Evolutionary conservation across 2,888 invertebrate species (phyloP).

Genomic region (Chorisops tibialis): DNA sequence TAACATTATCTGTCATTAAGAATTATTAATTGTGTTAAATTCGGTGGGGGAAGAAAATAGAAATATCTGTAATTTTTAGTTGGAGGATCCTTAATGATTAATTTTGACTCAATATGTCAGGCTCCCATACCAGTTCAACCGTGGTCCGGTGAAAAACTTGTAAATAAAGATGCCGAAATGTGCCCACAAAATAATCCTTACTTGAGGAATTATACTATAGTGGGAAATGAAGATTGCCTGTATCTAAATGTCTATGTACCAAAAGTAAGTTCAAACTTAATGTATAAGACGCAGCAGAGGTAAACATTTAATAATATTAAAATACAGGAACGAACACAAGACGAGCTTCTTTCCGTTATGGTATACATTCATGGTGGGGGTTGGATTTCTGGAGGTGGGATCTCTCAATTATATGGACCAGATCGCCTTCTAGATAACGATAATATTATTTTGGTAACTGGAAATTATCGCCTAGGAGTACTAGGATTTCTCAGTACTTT

Average conservation of each 20-base stretch:
- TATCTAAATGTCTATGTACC: constrained; percentile 70
- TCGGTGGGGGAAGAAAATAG: no score
- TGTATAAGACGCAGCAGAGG: no score
- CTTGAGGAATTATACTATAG: constrained; percentile 65
- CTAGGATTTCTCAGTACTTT: constrained; percentile 60
- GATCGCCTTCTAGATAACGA: constrained; percentile 62
- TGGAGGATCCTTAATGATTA: neutral
- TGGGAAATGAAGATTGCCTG: constrained; percentile 78
- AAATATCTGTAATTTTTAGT: no score
- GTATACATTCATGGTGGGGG: constrained; percentile 59
- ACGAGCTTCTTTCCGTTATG: constrained; percentile 56
- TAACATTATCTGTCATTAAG: no score
- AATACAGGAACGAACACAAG: no score
- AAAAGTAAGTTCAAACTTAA: neutral
- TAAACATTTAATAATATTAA: no score
- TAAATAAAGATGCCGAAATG: constrained; percentile 61
- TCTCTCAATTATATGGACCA: constrained; percentile 61
- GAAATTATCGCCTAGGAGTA: constrained; percentile 62
- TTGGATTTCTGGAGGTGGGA: constrained; percentile 64
- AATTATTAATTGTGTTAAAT: no score
- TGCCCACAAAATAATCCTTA: constrained; percentile 56
- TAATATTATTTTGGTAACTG: constrained; percentile 58
- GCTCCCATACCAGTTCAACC: constrained; percentile 60
- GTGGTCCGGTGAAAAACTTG: constrained; percentile 64
- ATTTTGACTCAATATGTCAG: constrained; percentile 47